Conservation (phyloP, 2,113 vertebrate genomes). For the Sitta europaea region DNA sequence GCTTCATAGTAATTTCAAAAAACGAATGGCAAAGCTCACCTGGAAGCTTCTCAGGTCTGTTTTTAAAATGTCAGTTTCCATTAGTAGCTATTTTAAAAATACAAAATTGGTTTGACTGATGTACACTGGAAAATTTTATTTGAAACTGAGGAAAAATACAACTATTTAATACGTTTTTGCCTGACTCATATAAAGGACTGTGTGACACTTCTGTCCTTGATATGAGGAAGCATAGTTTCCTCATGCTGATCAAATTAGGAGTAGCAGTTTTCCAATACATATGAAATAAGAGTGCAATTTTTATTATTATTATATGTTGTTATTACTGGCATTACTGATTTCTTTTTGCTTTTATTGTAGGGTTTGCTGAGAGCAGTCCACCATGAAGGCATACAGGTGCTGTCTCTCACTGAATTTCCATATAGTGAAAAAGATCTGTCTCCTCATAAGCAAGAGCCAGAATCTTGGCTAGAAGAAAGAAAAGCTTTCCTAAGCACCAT, state of each 20-base stretch:
- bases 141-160: background rate
- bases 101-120: background rate
- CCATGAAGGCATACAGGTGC: conserved; percentile 90
- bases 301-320: background rate
- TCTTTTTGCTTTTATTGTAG: conserved; percentile 59
- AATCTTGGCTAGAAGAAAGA: conserved; percentile 81
- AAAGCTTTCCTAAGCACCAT: conserved; percentile 82
- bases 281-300: background rate
- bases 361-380: conserved; percentile 89
- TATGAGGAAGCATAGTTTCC: background rate
- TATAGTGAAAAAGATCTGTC: conserved; percentile 69
- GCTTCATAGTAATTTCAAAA: background rate
- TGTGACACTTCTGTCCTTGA: background rate
- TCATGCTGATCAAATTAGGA: background rate
- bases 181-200: background rate
- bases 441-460: conserved; percentile 53
- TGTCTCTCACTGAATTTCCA: conserved; percentile 86
- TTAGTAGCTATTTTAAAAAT: background rate
- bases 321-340: background rate
- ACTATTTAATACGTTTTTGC: background rate
- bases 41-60: background rate
- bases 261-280: background rate
- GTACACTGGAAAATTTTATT: background rate
- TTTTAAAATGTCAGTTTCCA: background rate
- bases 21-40: background rate